Evolutionary conservation across 2,888 invertebrate genomes (phyloP).

Genomic region (Acanthosepion esculentum): DNA sequence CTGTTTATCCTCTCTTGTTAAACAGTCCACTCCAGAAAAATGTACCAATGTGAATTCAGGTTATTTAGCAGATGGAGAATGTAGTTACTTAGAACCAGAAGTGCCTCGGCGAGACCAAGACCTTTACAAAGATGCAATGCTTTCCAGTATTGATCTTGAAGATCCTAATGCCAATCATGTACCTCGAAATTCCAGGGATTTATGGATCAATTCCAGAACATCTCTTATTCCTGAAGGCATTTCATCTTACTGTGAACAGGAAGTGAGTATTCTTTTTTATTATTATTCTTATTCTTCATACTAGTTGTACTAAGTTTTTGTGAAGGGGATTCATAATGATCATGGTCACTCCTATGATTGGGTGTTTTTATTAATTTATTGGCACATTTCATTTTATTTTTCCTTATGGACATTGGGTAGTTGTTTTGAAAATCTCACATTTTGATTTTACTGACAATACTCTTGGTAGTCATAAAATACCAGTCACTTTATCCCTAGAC

Average conservation of each 20-base stretch:
- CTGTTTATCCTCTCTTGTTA: background rate
- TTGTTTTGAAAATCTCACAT: too few relatives aligned
- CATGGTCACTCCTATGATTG: too few relatives aligned
- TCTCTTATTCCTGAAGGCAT: background rate
- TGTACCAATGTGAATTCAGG: background rate
- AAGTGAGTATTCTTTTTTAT: background rate
- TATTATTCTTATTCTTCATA: background rate
- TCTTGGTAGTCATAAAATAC: too few relatives aligned
- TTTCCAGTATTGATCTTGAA: background rate
- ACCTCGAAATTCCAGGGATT: background rate
- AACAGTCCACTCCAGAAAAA: background rate
- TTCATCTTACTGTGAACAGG: background rate
- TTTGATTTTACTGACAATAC: too few relatives aligned
- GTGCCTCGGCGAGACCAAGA: background rate
- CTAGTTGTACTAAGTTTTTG: too few relatives aligned
- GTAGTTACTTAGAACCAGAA: background rate
- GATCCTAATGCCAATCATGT: background rate
- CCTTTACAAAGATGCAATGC: background rate
- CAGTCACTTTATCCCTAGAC: too few relatives aligned
- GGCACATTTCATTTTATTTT: too few relatives aligned
- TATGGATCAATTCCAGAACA: background rate
- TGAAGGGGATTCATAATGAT: too few relatives aligned
- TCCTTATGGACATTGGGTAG: too few relatives aligned
- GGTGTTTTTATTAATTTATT: too few relatives aligned
- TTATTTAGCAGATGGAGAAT: background rate